Base-by-base conservation (phyloP, 1,140 invertebrate genomes). In the Chrysomallon squamiferum region DNA sequence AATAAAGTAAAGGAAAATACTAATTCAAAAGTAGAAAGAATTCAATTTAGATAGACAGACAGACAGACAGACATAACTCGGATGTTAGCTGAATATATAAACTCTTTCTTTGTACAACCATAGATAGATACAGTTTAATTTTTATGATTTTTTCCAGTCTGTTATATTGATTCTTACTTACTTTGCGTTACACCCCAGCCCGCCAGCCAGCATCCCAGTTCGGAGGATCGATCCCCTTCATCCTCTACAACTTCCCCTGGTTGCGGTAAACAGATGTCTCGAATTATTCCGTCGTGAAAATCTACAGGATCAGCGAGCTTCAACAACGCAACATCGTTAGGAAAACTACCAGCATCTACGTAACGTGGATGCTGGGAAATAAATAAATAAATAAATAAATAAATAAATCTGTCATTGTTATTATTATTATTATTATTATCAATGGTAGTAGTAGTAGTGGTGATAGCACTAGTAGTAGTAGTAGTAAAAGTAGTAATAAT, bases 281-380 rank as follows among this genome's bases (percentile, higher is more conserved):
- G 59, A 22, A 35, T 52, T 13, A 62, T n/a, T 7, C 30, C 22
- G 11, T 43, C 65, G 18, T 33, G 9, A 29, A 62, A 18, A 7
- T 56, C 54, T 2, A 71, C 60, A n/a, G 60, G 59, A 25, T 71
- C 63, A 15, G 52, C 41, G n/a, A 71, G 35, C 35, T 66, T 50
- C 18, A 71, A 29, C 54, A 71, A 41, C 0, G 64, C 68, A 18
- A 71, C 59, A 52, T 71, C 68, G 56, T 66, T 66, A 1, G 68
- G 64, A n/a, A 47, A 71, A 41, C 65, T 71, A 25, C 68, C 63
- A 45, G 45, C 27, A n/a, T 64, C 30, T 20, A 33, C 25, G 32
- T 61, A 71, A 7, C 35, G 18, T 6, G 65, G 65, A 59, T 71
- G 65, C 69, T 71, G 54, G n/a, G 7, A 32, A 32, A 52, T 22